A percentile compares a stretch with the other conserved stretches of the same genome.
Conservation (phyloP, 2,888 invertebrate species). For the Scrobipalpa costella region DNA sequence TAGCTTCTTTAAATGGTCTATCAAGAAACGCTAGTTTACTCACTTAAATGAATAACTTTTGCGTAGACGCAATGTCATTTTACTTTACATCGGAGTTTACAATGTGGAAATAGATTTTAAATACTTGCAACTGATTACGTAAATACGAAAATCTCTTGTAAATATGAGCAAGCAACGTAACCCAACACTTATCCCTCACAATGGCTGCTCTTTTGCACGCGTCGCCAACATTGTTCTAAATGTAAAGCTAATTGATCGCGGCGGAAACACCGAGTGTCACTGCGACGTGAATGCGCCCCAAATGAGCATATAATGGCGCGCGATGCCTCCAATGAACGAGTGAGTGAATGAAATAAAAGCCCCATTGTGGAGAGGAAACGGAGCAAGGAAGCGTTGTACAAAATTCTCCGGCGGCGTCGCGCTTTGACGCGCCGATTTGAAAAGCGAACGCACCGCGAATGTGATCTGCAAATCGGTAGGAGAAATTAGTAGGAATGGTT, state of each 20-base stretch:
- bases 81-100: background rate
- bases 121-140: background rate
- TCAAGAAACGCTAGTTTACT: no score
- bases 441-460: conserved; percentile 42
- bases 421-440: conserved; percentile 54
- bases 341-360: conserved; percentile 45
- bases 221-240: conserved; percentile 32
- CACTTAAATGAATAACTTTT: no score
- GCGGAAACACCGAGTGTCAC: conserved; percentile 69
- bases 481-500: conserved; percentile 46
- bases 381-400: conserved; percentile 45
- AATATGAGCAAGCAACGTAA: conserved; percentile 19
- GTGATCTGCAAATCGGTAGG: conserved; percentile 66
- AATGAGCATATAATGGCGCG: conserved; percentile 58
- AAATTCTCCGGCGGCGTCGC: conserved; percentile 52
- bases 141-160: conserved; percentile 1
- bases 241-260: conserved; percentile 64
- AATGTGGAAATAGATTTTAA: background rate
- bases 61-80: background rate
- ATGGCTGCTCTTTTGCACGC: conserved; percentile 23
- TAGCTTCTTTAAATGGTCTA: no score
- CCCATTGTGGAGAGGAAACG: conserved; percentile 51
- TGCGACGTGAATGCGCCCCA: conserved; percentile 49
- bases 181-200: conserved; percentile 21
- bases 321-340: conserved; percentile 32